These are phyloP conservation scores for Eptatretus burgeri DNA, from an alignment of 2,113 vertebrate species.

Conservation along the genomic window DNA sequence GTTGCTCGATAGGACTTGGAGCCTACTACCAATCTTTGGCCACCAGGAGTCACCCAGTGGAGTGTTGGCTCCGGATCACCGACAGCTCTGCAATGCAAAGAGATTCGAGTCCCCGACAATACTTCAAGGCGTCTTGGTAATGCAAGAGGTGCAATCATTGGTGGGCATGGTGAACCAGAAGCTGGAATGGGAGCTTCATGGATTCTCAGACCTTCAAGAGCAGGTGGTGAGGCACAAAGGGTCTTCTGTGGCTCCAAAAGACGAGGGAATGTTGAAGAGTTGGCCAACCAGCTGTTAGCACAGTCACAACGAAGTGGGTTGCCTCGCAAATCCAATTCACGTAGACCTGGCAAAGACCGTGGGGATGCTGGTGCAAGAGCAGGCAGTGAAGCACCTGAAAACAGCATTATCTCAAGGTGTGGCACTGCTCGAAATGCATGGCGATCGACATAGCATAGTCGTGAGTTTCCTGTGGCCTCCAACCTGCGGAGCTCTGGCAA, in stretches of 20 bases:
- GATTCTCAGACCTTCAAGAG: conserved; percentile 20
- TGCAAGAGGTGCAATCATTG: conserved; percentile 19
- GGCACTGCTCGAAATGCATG: conserved; percentile 61
- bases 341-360: conserved; percentile 54
- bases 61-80: conserved; percentile 30
- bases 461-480: conserved; percentile 86
- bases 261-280: conserved; percentile 20
- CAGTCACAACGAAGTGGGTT: conserved; percentile 82
- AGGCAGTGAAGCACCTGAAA: conserved; percentile 75
- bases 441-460: conserved; percentile 57
- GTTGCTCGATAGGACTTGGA: conserved; percentile 16
- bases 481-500: conserved; percentile 81
- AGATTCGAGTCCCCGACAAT: conserved; percentile 19
- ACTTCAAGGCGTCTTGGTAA: conserved; percentile 20
- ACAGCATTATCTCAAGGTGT: conserved; percentile 76
- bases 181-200: conserved; percentile 21
- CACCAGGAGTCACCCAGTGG: conserved; percentile 31
- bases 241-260: conserved; percentile 24
- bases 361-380: conserved; percentile 60
- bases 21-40: conserved; percentile 25
- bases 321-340: conserved; percentile 80
- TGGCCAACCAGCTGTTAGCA: conserved; percentile 45
- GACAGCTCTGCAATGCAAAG: conserved; percentile 25
- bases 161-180: conserved; percentile 19
- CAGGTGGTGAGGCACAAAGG: conserved; percentile 20